A percentile compares a stretch with the other conserved stretches of the same genome.
Evolutionary conservation across 2,888 invertebrate genomes (phyloP).

Genomic region (Caenorhabditis sp.): DNA sequence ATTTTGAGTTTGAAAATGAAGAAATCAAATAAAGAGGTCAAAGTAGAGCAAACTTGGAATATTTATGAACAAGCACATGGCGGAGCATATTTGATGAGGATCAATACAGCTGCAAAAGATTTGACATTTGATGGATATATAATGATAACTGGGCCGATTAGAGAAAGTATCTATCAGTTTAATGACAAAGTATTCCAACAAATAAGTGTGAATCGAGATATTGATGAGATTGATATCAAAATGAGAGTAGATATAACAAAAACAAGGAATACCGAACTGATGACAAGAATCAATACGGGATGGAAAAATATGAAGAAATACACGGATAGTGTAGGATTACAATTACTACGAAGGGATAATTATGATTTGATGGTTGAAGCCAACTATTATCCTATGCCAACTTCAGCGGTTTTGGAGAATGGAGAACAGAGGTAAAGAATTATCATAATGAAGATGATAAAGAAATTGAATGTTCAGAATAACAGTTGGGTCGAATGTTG

Average conservation of each 20-base stretch:
- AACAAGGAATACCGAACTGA: constrained; percentile 47
- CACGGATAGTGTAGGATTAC: constrained; percentile 54
- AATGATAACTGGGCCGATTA: constrained; percentile 30
- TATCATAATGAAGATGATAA: not conserved
- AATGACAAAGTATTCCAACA: constrained; percentile 28
- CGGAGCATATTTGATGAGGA: constrained; percentile 54
- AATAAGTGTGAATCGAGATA: constrained; percentile 18
- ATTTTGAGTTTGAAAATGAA: constrained; percentile 9
- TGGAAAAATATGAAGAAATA: constrained; percentile 13
- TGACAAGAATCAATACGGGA: constrained; percentile 28
- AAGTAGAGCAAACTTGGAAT: constrained; percentile 3
- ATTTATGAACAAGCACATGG: constrained; percentile 25
- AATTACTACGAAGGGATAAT: constrained; percentile 43
- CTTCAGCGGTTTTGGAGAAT: constrained; percentile 43
- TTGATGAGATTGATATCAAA: constrained; percentile 38
- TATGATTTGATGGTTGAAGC: constrained; percentile 22
- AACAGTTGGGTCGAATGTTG: constrained; percentile 30
- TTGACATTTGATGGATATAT: not conserved
- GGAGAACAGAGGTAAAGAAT: constrained; percentile 15
- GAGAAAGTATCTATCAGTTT: constrained; percentile 31
- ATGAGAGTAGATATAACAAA: constrained; percentile 43
- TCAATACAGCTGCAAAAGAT: constrained; percentile 13
- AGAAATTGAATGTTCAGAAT: constrained; percentile 12
- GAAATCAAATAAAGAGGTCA: not conserved
- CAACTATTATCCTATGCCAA: constrained; percentile 63